Percentiles rank a stretch among this genome's conserved stretches.
phyloP scores from a whole-genome alignment of 2,113 vertebrate genomes.

The Melanocharis versteri region DNA sequence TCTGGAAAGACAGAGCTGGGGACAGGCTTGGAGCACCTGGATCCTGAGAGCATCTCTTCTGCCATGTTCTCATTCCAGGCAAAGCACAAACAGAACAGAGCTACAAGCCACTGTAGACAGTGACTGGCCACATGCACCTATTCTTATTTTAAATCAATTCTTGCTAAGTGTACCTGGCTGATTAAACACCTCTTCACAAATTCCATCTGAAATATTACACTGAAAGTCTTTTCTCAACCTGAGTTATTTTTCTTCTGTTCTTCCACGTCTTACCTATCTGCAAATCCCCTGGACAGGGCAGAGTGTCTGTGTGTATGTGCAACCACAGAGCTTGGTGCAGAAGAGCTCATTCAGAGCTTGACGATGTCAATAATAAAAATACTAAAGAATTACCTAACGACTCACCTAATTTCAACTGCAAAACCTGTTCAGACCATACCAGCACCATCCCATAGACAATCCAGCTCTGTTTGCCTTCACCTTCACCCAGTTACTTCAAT shows the following conservation, averaged over 20 bases:
- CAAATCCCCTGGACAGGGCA: neutral
- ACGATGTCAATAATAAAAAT: neutral
- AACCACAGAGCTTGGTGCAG: neutral
- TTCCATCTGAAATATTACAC: neutral
- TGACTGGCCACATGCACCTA: neutral
- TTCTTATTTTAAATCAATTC: neutral
- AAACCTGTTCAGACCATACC: neutral
- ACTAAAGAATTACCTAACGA: neutral
- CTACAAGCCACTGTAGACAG: neutral
- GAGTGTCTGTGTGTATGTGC: fast-evolving
- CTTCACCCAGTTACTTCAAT: neutral
- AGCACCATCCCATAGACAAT: neutral
- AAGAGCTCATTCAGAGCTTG: neutral
- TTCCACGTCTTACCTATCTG: neutral
- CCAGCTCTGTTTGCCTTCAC: neutral
- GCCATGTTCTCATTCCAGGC: neutral
- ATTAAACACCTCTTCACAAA: neutral
- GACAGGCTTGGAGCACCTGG: neutral
- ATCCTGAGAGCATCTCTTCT: neutral
- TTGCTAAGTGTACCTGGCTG: neutral
- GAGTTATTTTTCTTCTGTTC: neutral
- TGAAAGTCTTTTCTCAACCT: neutral
- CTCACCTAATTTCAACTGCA: neutral
- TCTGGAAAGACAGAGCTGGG: neutral
- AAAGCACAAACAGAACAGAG: neutral